These are phyloP conservation scores for Chauna torquata DNA, from an alignment of 2,113 vertebrate species.

Conservation along the genomic window DNA sequence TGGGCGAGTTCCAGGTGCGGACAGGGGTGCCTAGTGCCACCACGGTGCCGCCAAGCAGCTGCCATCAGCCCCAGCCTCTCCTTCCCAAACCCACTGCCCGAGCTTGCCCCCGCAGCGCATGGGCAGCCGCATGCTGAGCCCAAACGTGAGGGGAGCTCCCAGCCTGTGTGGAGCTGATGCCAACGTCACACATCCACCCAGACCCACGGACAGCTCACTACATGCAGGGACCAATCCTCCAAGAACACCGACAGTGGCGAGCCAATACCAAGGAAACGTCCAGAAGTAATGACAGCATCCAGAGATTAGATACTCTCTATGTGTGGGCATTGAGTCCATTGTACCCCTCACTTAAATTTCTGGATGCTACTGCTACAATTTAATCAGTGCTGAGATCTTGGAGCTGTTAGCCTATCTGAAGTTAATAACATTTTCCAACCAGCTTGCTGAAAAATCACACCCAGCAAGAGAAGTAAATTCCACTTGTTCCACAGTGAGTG, in stretches of 20 bases:
- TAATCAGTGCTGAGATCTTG: background rate
- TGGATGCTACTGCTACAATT: background rate
- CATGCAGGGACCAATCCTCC: fast-evolving
- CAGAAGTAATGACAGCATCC: too few species aligned
- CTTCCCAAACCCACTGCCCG: too few species aligned
- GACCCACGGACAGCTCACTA: fast-evolving
- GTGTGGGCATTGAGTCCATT: background rate
- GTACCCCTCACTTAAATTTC: background rate
- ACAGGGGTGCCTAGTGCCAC: fast-evolving
- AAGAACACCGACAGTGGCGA: fast-evolving
- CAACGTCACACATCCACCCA: background rate
- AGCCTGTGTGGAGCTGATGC: background rate
- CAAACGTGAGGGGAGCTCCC: too few species aligned
- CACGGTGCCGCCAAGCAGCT: background rate
- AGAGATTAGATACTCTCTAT: background rate
- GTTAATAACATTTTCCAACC: background rate
- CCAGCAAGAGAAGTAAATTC: background rate
- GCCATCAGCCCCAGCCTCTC: background rate
- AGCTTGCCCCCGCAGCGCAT: too few species aligned
- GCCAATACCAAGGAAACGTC: background rate
- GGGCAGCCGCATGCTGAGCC: too few species aligned
- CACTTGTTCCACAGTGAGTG: background rate
- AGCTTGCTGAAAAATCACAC: background rate
- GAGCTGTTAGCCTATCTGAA: background rate
- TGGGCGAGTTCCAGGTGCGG: background rate